Conservation (phyloP, 1,140 invertebrate genomes). For the Augochlora pura region DNA sequence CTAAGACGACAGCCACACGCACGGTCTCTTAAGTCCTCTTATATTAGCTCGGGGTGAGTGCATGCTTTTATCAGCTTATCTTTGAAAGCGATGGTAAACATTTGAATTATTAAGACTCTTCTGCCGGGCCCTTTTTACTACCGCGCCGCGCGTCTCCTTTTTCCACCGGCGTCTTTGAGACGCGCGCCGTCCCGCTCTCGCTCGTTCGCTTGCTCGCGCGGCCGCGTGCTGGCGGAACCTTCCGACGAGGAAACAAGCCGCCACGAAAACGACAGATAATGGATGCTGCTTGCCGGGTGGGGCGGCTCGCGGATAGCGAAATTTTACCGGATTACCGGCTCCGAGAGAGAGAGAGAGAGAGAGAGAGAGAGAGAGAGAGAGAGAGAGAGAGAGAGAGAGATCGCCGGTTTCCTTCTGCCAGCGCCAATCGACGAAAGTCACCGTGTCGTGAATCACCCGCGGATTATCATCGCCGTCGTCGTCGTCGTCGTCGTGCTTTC, state of each 20-base stretch:
- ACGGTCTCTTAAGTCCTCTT: constrained; percentile 26
- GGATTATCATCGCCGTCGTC: too few relatives aligned
- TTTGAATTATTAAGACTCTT: constrained; percentile 68
- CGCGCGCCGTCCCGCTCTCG: too few relatives aligned
- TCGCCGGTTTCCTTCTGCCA: too few relatives aligned
- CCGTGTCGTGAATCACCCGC: too few relatives aligned
- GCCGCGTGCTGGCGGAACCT: too few relatives aligned
- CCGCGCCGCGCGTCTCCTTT: background rate
- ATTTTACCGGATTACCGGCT: background rate
- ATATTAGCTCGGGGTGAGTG: constrained; percentile 47
- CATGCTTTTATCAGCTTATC: constrained; percentile 71
- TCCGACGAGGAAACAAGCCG: background rate
- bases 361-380: too few relatives aligned
- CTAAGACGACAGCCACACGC: constrained; percentile 2
- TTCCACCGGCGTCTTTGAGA: background rate
- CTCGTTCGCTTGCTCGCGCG: too few relatives aligned
- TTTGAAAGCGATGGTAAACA: constrained; percentile 63
- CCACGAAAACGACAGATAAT: background rate
- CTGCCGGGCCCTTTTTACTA: background rate
- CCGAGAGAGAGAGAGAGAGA: too few relatives aligned
- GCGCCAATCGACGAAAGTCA: too few relatives aligned
- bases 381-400: too few relatives aligned
- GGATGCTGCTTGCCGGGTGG: background rate
- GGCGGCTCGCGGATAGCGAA: background rate
- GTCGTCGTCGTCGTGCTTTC: too few relatives aligned